Evolutionary conservation across 2,113 vertebrate genomes (phyloP).

Genomic region (Otolemur garnettii): DNA sequence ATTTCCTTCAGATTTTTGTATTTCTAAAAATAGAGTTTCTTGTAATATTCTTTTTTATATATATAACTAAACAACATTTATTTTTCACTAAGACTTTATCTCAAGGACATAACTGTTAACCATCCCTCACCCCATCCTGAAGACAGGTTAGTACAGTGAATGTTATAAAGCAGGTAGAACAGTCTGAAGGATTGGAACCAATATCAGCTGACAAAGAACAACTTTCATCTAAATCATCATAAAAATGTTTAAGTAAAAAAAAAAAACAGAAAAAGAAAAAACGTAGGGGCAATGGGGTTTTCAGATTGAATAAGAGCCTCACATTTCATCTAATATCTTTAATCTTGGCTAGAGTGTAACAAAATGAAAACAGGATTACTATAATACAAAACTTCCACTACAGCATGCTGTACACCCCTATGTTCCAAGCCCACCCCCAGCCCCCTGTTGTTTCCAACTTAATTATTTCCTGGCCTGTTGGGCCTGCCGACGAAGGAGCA

Average conservation of each 20-base stretch:
- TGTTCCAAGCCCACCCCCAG: conserved; percentile 85
- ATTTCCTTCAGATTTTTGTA: too few species aligned
- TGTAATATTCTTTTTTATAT: too few species aligned
- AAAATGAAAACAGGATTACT: conserved; percentile 87
- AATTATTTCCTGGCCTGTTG: conserved; percentile 96
- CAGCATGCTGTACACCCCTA: conserved; percentile 87
- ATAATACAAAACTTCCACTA: conserved; percentile 88
- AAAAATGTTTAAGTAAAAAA: conserved; percentile 83
- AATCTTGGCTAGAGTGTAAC: conserved; percentile 83
- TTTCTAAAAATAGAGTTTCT: too few species aligned
- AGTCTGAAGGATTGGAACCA: conserved; percentile 83
- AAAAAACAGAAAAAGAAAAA: background rate
- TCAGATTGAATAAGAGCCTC: conserved; percentile 82
- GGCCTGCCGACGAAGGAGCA: conserved; percentile 96
- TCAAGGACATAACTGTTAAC: conserved; percentile 79
- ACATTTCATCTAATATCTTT: conserved; percentile 84
- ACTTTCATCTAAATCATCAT: conserved; percentile 71
- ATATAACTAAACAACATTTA: conserved; percentile 87
- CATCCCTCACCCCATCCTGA: conserved; percentile 59
- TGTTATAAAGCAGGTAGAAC: conserved; percentile 82
- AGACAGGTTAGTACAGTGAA: conserved; percentile 83
- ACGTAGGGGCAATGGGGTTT: conserved; percentile 29
- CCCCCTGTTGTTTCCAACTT: conserved; percentile 54
- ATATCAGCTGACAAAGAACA: conserved; percentile 78
- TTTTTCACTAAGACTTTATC: conserved; percentile 83